Evolutionary conservation across 2,888 invertebrate genomes (phyloP).

Genomic region (Buathra laborator): DNA sequence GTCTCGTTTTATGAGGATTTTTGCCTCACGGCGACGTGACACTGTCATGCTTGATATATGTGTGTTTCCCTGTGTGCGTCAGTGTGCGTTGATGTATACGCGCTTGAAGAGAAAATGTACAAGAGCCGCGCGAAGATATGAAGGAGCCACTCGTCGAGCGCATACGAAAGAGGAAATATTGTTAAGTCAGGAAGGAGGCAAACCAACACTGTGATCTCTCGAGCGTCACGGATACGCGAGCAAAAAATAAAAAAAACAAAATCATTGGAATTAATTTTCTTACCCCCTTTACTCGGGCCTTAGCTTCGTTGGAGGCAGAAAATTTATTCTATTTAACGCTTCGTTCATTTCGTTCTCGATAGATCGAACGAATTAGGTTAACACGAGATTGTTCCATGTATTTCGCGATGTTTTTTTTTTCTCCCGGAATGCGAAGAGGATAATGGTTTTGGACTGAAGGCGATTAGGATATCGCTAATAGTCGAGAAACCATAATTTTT

Average conservation of each 20-base stretch:
- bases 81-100: conserved; percentile 22
- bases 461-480: too few species aligned
- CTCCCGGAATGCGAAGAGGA: too few species aligned
- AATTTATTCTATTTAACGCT: conserved; percentile 28
- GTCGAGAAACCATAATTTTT: too few species aligned
- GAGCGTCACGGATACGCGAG: conserved; percentile 73
- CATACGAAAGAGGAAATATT: conserved; percentile 52
- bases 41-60: conserved; percentile 77
- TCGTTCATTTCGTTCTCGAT: not conserved
- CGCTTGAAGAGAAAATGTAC: conserved; percentile 67
- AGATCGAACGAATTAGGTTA: not conserved
- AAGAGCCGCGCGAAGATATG: conserved; percentile 42
- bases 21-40: conserved; percentile 82
- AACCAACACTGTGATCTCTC: conserved; percentile 73
- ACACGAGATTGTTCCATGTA: too few species aligned
- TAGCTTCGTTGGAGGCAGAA: conserved; percentile 44
- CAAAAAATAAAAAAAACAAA: conserved; percentile 70
- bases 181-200: conserved; percentile 31
- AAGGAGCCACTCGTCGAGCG: conserved; percentile 44
- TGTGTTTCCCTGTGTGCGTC: conserved; percentile 3
- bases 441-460: too few species aligned
- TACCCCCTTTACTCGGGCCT: conserved; percentile 74
- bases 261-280: conserved; percentile 81
- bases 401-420: too few species aligned
- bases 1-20: conserved; percentile 83